Evolutionary conservation across 2,888 invertebrate species (phyloP).

Genomic region (Lordiphosa fenestrarum): DNA sequence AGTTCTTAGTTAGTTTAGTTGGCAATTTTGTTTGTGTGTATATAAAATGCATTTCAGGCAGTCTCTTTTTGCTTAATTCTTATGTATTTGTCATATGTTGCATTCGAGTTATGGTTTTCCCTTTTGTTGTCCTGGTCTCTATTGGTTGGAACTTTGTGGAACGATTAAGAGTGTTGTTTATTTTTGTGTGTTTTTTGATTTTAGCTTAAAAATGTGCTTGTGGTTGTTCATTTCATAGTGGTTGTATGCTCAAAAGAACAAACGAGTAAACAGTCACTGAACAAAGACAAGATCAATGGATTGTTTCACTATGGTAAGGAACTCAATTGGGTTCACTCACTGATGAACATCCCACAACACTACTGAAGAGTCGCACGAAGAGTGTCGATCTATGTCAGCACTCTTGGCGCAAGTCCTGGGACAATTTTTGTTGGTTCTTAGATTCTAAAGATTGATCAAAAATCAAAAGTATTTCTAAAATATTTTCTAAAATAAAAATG

Average conservation of each 20-base stretch:
- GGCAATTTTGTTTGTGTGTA: slow-evolving; percentile 18
- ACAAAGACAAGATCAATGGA: too few species aligned
- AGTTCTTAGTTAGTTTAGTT: slow-evolving; percentile 12
- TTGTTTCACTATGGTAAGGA: too few species aligned
- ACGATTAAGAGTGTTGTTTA: slow-evolving; percentile 17
- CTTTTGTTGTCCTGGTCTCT: slow-evolving; percentile 14
- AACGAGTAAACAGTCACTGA: too few species aligned
- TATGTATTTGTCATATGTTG: slow-evolving; percentile 68
- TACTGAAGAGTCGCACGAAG: slow-evolving; percentile 37
- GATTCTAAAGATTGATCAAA: too few species aligned
- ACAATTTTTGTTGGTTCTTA: too few species aligned
- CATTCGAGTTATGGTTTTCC: slow-evolving; percentile 54
- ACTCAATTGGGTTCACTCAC: too few species aligned
- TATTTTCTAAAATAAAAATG: slow-evolving; percentile 30
- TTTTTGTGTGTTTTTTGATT: slow-evolving; percentile 13
- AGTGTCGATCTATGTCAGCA: slow-evolving; percentile 29
- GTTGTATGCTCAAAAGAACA: too few species aligned
- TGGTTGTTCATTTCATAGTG: neutral
- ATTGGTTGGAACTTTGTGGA: slow-evolving; percentile 27
- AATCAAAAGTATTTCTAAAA: slow-evolving; percentile 4
- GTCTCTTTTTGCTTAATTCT: slow-evolving; percentile 56
- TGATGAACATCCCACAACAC: neutral
- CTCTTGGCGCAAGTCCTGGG: slow-evolving; percentile 45
- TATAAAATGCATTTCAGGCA: slow-evolving; percentile 67
- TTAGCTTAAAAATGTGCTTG: slow-evolving; percentile 30